Percentiles rank a stretch among this genome's conserved stretches.
Conservation (phyloP, 1,140 invertebrate species). For the Neomicropteryx cornuta region DNA sequence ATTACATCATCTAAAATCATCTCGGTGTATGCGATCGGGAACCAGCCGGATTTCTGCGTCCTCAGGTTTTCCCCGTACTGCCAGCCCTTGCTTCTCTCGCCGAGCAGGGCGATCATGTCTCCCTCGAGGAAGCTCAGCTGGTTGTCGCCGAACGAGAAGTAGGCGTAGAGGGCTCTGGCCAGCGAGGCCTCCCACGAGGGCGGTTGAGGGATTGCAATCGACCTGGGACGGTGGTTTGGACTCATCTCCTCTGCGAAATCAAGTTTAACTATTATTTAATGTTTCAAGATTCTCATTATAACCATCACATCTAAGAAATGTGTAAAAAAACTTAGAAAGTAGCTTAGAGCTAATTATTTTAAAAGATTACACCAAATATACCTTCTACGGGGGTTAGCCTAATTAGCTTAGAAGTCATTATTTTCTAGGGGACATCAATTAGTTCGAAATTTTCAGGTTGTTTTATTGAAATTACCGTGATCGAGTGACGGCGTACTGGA, state of each 20-base stretch:
- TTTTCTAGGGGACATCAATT: too few species aligned
- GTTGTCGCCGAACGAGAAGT: slow-evolving; percentile 82
- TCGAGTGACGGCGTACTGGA: too few species aligned
- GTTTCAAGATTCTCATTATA: too few species aligned
- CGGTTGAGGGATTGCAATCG: slow-evolving; percentile 54
- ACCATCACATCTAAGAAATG: too few species aligned
- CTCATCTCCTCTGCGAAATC: slow-evolving; percentile 36
- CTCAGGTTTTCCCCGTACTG: slow-evolving; percentile 88
- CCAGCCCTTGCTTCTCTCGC: slow-evolving; percentile 88
- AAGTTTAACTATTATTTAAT: too few species aligned
- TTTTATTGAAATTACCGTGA: too few species aligned
- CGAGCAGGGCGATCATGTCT: slow-evolving; percentile 78
- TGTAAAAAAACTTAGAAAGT: too few species aligned
- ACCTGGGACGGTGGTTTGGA: slow-evolving; percentile 54
- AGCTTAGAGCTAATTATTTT: too few species aligned
- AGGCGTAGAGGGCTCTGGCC: slow-evolving; percentile 78
- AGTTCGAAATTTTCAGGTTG: too few species aligned
- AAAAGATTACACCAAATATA: too few species aligned
- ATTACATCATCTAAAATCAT: slow-evolving; percentile 29
- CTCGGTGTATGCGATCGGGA: slow-evolving; percentile 88
- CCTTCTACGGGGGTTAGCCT: too few species aligned
- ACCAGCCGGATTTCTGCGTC: slow-evolving; percentile 86
- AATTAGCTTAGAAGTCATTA: too few species aligned
- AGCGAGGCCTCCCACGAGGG: slow-evolving; percentile 48
- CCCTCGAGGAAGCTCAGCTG: slow-evolving; percentile 87